Conservation (phyloP, 2,888 invertebrate genomes). For the Lithophane semibrunnea region DNA sequence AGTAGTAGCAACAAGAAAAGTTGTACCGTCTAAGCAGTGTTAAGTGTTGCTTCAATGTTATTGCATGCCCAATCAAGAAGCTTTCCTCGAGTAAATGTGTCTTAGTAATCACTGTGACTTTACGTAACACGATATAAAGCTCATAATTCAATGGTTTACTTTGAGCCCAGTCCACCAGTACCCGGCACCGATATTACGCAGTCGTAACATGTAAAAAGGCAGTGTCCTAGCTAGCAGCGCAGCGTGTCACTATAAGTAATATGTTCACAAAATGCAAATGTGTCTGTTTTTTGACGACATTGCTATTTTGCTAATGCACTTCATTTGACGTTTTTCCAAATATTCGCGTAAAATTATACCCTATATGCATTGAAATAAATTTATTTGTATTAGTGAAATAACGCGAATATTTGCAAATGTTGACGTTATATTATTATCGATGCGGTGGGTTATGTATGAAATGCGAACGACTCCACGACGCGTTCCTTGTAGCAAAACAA, state of each 20-base stretch:
- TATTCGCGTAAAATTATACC: not conserved
- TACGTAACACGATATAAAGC: not conserved
- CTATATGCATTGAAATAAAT: not conserved
- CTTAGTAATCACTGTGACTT: not conserved
- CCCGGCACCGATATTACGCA: not conserved
- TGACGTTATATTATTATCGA: not conserved
- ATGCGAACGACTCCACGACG: not conserved
- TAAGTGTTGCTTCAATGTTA: not conserved
- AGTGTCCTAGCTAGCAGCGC: not conserved
- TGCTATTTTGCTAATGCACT: not conserved
- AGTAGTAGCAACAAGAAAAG: not conserved
- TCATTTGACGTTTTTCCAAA: not conserved
- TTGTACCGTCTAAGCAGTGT: not conserved
- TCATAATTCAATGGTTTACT: not conserved
- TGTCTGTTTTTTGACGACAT: not conserved
- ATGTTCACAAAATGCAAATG: not conserved
- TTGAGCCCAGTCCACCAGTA: too few relatives aligned
- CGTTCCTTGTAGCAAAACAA: not conserved
- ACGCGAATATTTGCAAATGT: not conserved
- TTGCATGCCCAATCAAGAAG: not conserved
- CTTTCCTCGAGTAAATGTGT: not conserved
- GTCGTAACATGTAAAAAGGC: not conserved
- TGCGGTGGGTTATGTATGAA: slow-evolving; percentile 15
- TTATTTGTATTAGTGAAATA: not conserved
- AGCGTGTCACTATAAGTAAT: not conserved